These are phyloP conservation scores for Cataglyphis hispanica DNA, from an alignment of 1,140 invertebrate species.

Conservation along the genomic window DNA sequence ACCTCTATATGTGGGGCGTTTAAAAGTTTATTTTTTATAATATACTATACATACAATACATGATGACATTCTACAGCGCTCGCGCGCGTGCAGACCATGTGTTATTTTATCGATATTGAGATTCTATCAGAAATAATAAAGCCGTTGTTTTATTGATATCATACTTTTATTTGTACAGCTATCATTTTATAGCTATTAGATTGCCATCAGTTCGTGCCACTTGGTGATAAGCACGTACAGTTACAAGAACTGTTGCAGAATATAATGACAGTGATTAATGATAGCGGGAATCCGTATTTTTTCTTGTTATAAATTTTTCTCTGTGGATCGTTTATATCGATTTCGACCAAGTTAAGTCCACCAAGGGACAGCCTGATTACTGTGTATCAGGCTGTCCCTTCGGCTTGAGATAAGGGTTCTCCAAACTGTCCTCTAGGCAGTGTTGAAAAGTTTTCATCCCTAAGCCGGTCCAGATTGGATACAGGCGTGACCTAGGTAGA, in stretches of 20 bases:
- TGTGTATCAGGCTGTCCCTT: background rate
- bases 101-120: slow-evolving; percentile 31
- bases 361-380: background rate
- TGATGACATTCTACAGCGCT: background rate
- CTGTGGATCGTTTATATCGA: background rate
- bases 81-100: background rate
- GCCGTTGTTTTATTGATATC: slow-evolving; percentile 43
- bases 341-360: background rate
- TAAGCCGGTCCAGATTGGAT: background rate
- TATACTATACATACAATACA: too few species aligned
- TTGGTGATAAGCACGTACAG: background rate
- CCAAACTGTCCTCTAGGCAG: background rate
- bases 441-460: slow-evolving; percentile 1
- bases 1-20: background rate
- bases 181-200: slow-evolving; percentile 40
- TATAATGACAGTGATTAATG: slow-evolving; percentile 16
- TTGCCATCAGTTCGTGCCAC: background rate
- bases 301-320: background rate
- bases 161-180: background rate
- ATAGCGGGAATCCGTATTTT: background rate
- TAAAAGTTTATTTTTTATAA: background rate
- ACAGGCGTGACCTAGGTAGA: background rate
- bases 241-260: background rate
- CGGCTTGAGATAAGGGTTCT: background rate
- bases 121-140: background rate